Percentiles rank a stretch among this genome's conserved stretches.
Evolutionary conservation across 2,113 vertebrate genomes (phyloP).

Genomic region (Microtus richardsoni): DNA sequence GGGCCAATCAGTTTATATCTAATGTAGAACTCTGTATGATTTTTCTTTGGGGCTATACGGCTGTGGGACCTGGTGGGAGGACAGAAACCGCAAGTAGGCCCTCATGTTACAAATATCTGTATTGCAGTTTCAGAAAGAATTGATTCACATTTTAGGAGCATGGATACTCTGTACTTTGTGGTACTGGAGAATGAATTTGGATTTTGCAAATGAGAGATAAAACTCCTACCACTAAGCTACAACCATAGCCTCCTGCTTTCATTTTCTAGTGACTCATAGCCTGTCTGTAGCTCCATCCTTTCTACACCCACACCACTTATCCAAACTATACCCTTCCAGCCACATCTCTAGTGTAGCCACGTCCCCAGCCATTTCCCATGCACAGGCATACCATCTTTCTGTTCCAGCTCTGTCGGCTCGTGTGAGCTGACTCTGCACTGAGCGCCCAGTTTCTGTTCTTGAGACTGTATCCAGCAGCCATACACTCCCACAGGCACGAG

Average conservation of each 20-base stretch:
- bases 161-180: background rate
- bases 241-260: background rate
- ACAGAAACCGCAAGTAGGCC: no score
- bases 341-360: fast-evolving
- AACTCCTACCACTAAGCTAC: background rate
- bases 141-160: background rate
- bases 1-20: no score
- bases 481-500: background rate
- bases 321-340: background rate
- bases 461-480: background rate
- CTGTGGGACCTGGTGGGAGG: no score
- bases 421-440: no score
- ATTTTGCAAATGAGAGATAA: background rate
- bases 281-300: no score
- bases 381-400: background rate
- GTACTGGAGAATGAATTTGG: background rate
- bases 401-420: background rate
- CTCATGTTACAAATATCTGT: background rate
- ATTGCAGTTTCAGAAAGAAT: background rate
- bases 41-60: no score
- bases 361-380: fast-evolving
- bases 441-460: fast-evolving
- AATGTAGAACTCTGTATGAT: no score
- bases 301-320: fast-evolving
- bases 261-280: background rate